Evolutionary conservation across 2,113 vertebrate species (phyloP).

Genomic region (Panthera tigris): DNA sequence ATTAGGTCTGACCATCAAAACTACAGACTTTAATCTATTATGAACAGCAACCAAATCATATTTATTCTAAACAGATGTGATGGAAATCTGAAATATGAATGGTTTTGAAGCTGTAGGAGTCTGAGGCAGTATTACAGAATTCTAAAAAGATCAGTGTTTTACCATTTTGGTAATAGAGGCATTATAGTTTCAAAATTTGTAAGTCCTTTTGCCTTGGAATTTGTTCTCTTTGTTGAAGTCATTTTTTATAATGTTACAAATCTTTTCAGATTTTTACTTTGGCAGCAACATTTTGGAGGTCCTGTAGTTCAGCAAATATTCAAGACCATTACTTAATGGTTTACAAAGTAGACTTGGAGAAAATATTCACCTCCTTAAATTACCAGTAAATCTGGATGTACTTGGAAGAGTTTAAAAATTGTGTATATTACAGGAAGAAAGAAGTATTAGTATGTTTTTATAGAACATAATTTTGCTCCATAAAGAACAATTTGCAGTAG

Average conservation of each 20-base stretch:
- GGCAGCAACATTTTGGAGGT: conserved; percentile 56
- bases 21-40: background rate
- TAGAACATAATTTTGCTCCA: background rate
- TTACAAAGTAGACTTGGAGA: conserved; percentile 53
- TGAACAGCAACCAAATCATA: conserved; percentile 29
- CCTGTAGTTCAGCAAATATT: conserved; percentile 38
- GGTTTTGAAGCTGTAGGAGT: conserved; percentile 41
- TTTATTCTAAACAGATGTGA: background rate
- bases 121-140: conserved; percentile 78
- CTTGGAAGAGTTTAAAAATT: conserved; percentile 19
- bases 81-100: background rate
- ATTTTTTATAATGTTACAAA: conserved; percentile 65
- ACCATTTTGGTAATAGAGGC: conserved; percentile 58
- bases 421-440: conserved; percentile 31
- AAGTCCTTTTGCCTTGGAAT: conserved; percentile 79
- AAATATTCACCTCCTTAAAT: conserved; percentile 57
- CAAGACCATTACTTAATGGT: background rate
- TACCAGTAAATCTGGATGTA: conserved; percentile 29
- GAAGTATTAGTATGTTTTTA: background rate
- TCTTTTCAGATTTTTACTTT: conserved; percentile 63
- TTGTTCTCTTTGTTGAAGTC: conserved; percentile 60
- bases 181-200: conserved; percentile 65
- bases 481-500: background rate
- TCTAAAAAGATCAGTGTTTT: conserved; percentile 74
- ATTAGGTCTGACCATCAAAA: background rate